phyloP scores from a whole-genome alignment of 2,113 vertebrate genomes.

The Saccopteryx bilineata region DNA sequence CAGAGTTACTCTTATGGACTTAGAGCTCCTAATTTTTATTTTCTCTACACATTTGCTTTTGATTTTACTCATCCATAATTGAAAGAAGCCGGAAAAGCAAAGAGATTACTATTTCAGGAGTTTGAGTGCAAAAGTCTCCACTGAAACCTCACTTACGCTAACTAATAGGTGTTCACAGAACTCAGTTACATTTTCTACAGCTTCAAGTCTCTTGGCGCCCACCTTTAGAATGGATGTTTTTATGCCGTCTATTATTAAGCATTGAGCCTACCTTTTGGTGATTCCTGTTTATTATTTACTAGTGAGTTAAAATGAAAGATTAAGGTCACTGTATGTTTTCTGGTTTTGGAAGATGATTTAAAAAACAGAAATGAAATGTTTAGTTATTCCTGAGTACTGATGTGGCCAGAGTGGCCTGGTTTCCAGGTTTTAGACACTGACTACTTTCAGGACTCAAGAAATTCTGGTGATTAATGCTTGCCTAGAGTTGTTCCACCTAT shows the following conservation, averaged over 20 bases:
- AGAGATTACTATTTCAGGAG: background rate
- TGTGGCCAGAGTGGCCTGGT: background rate
- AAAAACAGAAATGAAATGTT: constrained; percentile 5
- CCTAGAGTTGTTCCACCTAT: background rate
- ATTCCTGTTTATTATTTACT: background rate
- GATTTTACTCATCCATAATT: background rate
- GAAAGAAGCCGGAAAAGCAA: background rate
- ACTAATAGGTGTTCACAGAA: background rate
- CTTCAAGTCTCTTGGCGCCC: background rate
- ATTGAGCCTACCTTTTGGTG: background rate
- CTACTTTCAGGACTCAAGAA: constrained; percentile 38
- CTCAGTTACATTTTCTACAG: background rate
- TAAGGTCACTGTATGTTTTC: background rate
- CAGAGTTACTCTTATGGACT: background rate
- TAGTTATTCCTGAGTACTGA: background rate
- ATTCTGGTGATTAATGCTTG: background rate
- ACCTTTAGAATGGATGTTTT: background rate
- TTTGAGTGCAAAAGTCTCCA: background rate
- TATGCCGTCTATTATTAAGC: background rate
- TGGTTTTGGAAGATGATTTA: constrained; percentile 34
- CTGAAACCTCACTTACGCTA: background rate
- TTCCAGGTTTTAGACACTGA: background rate
- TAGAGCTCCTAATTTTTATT: constrained; percentile 14
- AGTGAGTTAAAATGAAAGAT: background rate
- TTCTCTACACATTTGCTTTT: background rate